Percentiles rank a stretch among this genome's conserved stretches.
Conservation (phyloP, 1,140 invertebrate species). For the Zaprionus inermis region DNA sequence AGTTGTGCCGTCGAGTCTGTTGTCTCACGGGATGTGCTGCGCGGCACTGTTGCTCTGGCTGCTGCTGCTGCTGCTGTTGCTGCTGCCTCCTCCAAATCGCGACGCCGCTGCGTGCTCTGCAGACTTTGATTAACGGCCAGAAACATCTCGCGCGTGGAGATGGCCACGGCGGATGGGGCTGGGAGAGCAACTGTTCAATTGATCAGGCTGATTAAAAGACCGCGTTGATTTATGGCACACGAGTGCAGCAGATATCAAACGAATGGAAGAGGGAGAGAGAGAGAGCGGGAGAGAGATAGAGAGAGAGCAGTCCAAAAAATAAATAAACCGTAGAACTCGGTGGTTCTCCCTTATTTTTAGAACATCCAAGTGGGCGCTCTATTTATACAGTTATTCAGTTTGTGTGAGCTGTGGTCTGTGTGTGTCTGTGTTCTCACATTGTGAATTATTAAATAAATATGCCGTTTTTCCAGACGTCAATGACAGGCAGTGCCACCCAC, state of each 20-base stretch:
- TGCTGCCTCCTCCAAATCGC: slow-evolving; percentile 8
- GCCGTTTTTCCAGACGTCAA: slow-evolving; percentile 29
- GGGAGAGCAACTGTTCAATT: slow-evolving; percentile 1
- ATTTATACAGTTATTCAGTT: slow-evolving; percentile 26
- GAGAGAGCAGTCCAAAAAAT: slow-evolving; percentile 3
- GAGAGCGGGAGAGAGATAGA: slow-evolving; percentile 4
- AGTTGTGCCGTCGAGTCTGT: slow-evolving; percentile 57
- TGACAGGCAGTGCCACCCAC: neutral
- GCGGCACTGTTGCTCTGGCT: neutral
- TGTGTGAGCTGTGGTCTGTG: neutral
- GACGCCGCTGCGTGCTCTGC: slow-evolving; percentile 50
- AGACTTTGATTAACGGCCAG: slow-evolving; percentile 79
- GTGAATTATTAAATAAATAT: slow-evolving; percentile 19
- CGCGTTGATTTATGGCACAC: slow-evolving; percentile 61
- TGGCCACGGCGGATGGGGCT: slow-evolving; percentile 27
- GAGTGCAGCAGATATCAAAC: slow-evolving; percentile 36
- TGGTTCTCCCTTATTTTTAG: slow-evolving; percentile 37
- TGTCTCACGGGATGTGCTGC: slow-evolving; percentile 11
- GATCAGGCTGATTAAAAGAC: slow-evolving; percentile 27
- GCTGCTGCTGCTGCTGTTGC: neutral
- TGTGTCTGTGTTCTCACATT: slow-evolving; percentile 4
- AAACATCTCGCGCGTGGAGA: slow-evolving; percentile 59
- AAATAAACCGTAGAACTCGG: slow-evolving; percentile 20
- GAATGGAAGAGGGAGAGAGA: neutral
- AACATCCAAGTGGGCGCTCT: slow-evolving; percentile 43